Percentiles rank a stretch among this genome's conserved stretches.
Conservation (phyloP, 2,113 vertebrate species). For the Malurus melanocephalus region DNA sequence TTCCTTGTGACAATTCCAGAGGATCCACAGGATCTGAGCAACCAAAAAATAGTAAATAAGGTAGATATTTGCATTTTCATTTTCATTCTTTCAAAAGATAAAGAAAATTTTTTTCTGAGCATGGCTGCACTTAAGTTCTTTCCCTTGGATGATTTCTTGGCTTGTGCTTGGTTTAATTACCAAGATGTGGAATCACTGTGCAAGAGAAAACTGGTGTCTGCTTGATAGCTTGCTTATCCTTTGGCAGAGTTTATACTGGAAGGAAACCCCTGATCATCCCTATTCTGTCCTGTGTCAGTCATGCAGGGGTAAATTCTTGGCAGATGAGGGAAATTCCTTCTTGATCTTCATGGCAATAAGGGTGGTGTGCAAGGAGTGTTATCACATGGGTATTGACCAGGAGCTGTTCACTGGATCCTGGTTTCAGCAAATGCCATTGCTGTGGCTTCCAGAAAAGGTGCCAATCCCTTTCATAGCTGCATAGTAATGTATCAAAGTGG, state of each 20-base stretch:
- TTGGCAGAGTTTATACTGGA: not conserved
- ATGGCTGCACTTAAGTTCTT: not conserved
- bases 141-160: not conserved
- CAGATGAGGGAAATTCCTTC: not conserved
- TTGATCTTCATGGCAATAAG: not conserved
- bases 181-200: not conserved
- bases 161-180: not conserved
- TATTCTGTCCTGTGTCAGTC: not conserved
- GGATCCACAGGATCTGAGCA: slow-evolving; percentile 44
- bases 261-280: not conserved
- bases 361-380: not conserved
- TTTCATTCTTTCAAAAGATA: not conserved
- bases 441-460: not conserved
- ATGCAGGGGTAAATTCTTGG: not conserved
- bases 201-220: not conserved
- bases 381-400: not conserved
- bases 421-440: not conserved
- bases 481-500: not conserved
- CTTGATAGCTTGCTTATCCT: not conserved
- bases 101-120: not conserved
- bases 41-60: slow-evolving; percentile 62
- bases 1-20: slow-evolving; percentile 69
- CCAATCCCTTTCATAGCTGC: not conserved
- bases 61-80: slow-evolving; percentile 53
- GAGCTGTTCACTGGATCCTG: not conserved